phyloP scores from a whole-genome alignment of 2,888 invertebrate genomes.

The Drosophila mulleri region DNA sequence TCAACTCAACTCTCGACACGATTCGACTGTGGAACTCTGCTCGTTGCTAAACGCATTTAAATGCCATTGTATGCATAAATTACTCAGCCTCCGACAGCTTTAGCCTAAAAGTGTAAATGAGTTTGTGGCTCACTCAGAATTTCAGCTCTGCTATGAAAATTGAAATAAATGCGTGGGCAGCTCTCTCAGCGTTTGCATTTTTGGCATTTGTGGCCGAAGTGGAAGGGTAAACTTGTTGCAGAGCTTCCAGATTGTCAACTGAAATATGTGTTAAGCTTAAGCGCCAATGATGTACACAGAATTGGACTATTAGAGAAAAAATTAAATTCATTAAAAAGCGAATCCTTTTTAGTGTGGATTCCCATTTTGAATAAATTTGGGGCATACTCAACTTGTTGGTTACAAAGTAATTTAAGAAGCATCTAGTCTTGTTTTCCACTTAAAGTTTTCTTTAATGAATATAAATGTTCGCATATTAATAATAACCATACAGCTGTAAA shows the following conservation, averaged over 20 bases:
- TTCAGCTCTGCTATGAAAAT: slow-evolving; percentile 36
- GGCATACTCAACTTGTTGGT: too few relatives aligned
- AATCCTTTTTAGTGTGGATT: background rate
- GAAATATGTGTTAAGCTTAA: slow-evolving; percentile 18
- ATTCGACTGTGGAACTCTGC: slow-evolving; percentile 4
- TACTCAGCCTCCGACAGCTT: slow-evolving; percentile 57
- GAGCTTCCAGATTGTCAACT: slow-evolving; percentile 21
- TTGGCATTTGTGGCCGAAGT: background rate
- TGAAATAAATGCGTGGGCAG: slow-evolving; percentile 53
- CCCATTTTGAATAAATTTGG: background rate
- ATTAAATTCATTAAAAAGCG: background rate
- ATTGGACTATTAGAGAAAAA: background rate
- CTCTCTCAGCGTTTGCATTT: slow-evolving; percentile 6
- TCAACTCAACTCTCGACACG: slow-evolving; percentile 3
- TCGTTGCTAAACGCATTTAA: slow-evolving; percentile 57
- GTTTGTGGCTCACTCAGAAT: slow-evolving; percentile 35
- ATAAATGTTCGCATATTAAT: background rate
- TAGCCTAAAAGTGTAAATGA: slow-evolving; percentile 64
- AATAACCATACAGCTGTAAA: too few relatives aligned
- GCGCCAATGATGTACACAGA: slow-evolving; percentile 1
- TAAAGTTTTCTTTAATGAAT: background rate
- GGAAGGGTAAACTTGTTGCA: slow-evolving; percentile 29
- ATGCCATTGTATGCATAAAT: slow-evolving; percentile 70
- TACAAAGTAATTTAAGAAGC: background rate
- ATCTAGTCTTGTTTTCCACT: background rate